Conservation (phyloP, 2,113 vertebrate species). For the Dipodomys ordii region DNA sequence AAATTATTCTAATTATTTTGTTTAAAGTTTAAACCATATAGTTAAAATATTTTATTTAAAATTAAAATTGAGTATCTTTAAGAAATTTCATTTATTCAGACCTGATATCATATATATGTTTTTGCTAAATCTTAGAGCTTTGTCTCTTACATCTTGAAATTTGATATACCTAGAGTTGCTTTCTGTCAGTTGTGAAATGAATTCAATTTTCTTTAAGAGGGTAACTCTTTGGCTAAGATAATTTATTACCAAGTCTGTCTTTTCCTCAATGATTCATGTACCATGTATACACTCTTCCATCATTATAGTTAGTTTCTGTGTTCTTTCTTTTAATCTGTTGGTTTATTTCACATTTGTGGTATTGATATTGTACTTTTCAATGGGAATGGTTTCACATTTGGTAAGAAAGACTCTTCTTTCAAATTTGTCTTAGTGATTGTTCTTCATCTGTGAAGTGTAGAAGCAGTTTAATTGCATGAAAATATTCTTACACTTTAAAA, state of each 20-base stretch:
- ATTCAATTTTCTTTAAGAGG: neutral
- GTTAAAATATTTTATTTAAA: conserved; percentile 9
- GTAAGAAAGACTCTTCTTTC: neutral
- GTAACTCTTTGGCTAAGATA: neutral
- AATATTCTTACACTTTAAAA: neutral
- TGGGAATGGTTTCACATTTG: neutral
- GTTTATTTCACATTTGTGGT: conserved; percentile 11
- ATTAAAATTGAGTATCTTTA: neutral
- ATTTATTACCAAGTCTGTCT: neutral
- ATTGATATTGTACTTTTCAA: neutral
- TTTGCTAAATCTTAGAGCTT: neutral
- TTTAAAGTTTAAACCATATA: conserved; percentile 4
- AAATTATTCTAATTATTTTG: neutral
- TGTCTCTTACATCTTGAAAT: neutral
- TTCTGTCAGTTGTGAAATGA: conserved; percentile 19
- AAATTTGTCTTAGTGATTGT: neutral
- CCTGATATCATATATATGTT: neutral
- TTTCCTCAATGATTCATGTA: neutral
- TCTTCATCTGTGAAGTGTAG: neutral
- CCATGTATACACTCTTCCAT: neutral
- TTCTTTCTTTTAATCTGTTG: neutral
- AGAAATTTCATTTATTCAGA: neutral
- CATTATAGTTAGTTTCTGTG: conserved; percentile 24
- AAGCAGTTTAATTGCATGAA: neutral
- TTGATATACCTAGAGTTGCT: neutral